Evolutionary conservation across 2,113 vertebrate genomes (phyloP), one percentile per base, ranked within the genome.

Genomic region (Chinchilla lanigera): DNA sequence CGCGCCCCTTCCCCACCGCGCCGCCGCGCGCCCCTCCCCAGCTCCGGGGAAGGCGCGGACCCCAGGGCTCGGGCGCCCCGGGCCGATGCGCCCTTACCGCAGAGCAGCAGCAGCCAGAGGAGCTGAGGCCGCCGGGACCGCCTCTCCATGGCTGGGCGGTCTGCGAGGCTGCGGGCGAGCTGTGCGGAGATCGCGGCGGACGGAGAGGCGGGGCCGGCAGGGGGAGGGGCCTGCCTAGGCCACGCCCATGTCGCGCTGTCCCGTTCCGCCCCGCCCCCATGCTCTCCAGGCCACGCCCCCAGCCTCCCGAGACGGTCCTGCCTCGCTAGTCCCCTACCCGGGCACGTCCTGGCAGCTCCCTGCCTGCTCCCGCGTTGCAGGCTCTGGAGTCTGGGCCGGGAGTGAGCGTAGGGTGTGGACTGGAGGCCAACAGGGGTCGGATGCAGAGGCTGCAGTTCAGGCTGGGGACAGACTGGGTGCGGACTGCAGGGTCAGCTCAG

Each of bases 11-110:
- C 47, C 47, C 11, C 6, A 26, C 58, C 2, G 56, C 6, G 24
- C 54, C 41, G 26, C 35, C 22, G 3, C 35, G 10, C 10, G 13
- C 19, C 28, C 14, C 56, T 90, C 61, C 60, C 8, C 50, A 65
- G 71, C 90, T 44, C 86, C 1, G 1, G 35, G 13, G 50, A 83
- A 50, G n/a, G 14, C 50, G 47, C 30, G 3, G 77, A 20, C 41
- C 41, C 22, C 77, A 28, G 30, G 30, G 22, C 13, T 7, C 11
- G n/a, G 28, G 50, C 1, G 24, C 19, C 20, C 44, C 90, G 11
- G 47, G 50, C 86, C n/a, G 26, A 84, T 28, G 33, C 22, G 80
- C 61, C 52, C 97, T 97, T 96, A 97, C 97, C 97, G 63, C 97
- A 93, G 56, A 97, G 89, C 54, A 96, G 75, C 94, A 97, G 69